Evolutionary conservation across 2,888 invertebrate species (phyloP).

Genomic region (Andrena camellia): DNA sequence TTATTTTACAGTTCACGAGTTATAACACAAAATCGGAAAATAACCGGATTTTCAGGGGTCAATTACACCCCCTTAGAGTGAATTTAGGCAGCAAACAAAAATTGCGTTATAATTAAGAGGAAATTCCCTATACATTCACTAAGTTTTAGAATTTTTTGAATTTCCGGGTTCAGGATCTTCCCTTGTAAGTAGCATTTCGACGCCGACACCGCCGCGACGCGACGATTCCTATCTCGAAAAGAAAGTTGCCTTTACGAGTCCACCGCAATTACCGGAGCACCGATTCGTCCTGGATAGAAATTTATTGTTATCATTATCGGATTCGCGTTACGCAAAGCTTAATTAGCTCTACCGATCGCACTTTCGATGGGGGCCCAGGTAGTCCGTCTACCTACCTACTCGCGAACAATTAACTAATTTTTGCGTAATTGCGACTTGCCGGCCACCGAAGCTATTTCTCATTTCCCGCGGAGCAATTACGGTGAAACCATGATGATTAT

Average conservation of each 20-base stretch:
- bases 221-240: constrained; percentile 4
- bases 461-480: constrained; percentile 72
- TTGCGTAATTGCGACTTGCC: constrained; percentile 65
- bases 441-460: constrained; percentile 62
- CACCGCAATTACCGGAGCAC: constrained; percentile 27
- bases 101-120: too few relatives aligned
- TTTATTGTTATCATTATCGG: constrained; percentile 52
- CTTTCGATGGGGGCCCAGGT: constrained; percentile 36
- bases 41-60: too few relatives aligned
- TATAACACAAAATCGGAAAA: too few relatives aligned
- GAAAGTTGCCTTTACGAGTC: constrained; percentile 41
- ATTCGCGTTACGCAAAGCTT: constrained; percentile 44
- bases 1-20: too few relatives aligned
- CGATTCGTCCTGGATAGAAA: constrained; percentile 39
- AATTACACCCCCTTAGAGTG: too few relatives aligned
- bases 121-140: too few relatives aligned
- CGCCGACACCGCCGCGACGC: too few relatives aligned
- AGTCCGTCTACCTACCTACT: not conserved
- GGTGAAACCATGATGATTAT: constrained; percentile 70
- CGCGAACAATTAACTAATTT: constrained; percentile 69
- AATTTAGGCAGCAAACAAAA: too few relatives aligned
- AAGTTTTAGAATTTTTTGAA: too few relatives aligned
- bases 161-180: too few relatives aligned
- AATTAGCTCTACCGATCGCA: constrained; percentile 28
- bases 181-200: too few relatives aligned